Evolutionary conservation across 2,113 vertebrate species (phyloP).

Genomic region (Melanotaenia duboulayi): DNA sequence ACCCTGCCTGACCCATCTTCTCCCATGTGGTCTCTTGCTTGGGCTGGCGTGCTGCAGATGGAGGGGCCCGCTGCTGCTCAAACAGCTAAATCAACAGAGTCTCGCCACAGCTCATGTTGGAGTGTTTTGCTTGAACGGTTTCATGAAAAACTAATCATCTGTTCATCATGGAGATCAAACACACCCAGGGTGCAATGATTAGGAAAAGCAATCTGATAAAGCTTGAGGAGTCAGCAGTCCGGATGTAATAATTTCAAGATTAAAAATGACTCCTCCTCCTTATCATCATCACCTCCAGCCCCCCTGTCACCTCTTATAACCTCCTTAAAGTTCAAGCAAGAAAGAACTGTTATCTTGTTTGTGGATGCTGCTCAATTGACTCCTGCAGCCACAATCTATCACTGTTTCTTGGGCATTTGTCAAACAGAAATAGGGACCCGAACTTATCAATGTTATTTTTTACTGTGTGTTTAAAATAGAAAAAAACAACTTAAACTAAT

Average conservation of each 20-base stretch:
- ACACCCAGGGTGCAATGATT: slow-evolving; percentile 92
- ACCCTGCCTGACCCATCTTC: slow-evolving; percentile 87
- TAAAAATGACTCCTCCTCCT: slow-evolving; percentile 62
- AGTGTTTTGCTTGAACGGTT: slow-evolving; percentile 94
- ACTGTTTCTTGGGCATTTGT: slow-evolving; percentile 56
- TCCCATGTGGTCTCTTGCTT: slow-evolving; percentile 86
- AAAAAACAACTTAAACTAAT: slow-evolving; percentile 48
- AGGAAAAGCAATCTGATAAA: slow-evolving; percentile 92
- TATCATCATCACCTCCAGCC: slow-evolving; percentile 23
- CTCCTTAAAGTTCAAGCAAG: slow-evolving; percentile 61
- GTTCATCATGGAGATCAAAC: slow-evolving; percentile 99
- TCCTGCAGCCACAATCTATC: slow-evolving; percentile 42
- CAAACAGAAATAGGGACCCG: slow-evolving; percentile 49
- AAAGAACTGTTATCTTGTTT: slow-evolving; percentile 67
- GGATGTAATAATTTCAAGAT: slow-evolving; percentile 89
- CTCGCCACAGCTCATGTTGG: slow-evolving; percentile 86
- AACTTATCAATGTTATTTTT: slow-evolving; percentile 57
- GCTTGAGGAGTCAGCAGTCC: slow-evolving; percentile 85
- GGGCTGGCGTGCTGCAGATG: slow-evolving; percentile 83
- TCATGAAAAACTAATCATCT: slow-evolving; percentile 99
- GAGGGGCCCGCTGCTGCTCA: slow-evolving; percentile 84
- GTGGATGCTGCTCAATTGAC: slow-evolving; percentile 65
- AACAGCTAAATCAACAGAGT: slow-evolving; percentile 97
- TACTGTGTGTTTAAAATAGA: slow-evolving; percentile 37
- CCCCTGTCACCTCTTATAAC: slow-evolving; percentile 33